A percentile compares a stretch with the other conserved stretches of the same genome.
These are phyloP conservation scores for Myzus persicae DNA, from an alignment of 1,140 invertebrate genomes.

Conservation along the genomic window DNA sequence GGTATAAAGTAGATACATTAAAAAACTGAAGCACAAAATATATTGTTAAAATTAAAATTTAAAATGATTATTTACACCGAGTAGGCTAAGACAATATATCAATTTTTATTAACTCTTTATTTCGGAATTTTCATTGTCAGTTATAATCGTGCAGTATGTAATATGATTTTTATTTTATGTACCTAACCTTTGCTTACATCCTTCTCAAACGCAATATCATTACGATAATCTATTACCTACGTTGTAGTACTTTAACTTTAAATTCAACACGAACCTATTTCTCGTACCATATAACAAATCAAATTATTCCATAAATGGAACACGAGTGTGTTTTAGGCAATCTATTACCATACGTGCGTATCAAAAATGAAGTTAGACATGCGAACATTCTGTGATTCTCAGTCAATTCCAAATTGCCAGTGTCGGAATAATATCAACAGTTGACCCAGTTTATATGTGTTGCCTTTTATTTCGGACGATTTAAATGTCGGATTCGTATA, in stretches of 20 bases:
- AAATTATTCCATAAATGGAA: conserved; percentile 54
- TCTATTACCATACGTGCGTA: conserved; percentile 53
- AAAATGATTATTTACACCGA: neutral
- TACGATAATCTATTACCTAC: conserved; percentile 29
- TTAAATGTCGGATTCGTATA: neutral
- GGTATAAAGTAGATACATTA: too few relatives aligned
- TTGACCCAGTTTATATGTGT: conserved; percentile 44
- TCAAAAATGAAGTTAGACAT: conserved; percentile 52
- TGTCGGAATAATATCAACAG: conserved; percentile 46
- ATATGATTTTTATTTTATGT: neutral
- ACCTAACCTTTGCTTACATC: conserved; percentile 15
- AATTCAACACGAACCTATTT: conserved; percentile 51
- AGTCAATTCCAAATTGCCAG: conserved; percentile 14
- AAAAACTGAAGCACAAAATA: neutral
- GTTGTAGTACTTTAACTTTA: neutral
- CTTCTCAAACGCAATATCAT: conserved; percentile 16
- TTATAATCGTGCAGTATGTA: neutral
- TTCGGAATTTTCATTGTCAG: neutral
- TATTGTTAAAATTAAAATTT: neutral
- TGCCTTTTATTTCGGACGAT: neutral
- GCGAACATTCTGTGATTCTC: conserved; percentile 12
- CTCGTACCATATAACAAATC: conserved; percentile 40
- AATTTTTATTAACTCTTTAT: neutral
- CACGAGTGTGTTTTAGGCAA: conserved; percentile 47
- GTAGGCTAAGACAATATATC: neutral